Conservation (phyloP, 37 sponge, comb jelly and placozoan species). For the Aplysina aerophoba region DNA sequence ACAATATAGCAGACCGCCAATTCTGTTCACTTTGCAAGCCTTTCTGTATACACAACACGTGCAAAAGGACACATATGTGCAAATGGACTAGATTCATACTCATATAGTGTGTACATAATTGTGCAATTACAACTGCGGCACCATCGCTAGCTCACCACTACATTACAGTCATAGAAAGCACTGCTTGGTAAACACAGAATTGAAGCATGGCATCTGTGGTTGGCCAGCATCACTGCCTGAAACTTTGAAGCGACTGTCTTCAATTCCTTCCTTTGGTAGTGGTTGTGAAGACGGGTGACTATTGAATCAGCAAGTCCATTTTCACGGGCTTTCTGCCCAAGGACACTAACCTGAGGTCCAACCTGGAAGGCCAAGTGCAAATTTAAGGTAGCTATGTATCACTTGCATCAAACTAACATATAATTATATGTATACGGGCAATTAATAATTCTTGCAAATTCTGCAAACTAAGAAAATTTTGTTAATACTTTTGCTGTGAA, state of each 20-base stretch:
- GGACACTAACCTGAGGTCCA: conserved; percentile 68
- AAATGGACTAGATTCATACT: too few relatives aligned
- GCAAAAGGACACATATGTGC: too few relatives aligned
- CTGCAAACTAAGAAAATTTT: background rate
- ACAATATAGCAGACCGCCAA: too few relatives aligned
- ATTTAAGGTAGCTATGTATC: background rate
- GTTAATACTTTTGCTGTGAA: too few relatives aligned
- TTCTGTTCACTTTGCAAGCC: too few relatives aligned
- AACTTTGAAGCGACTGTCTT: background rate
- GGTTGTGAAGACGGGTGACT: conserved; percentile 46
- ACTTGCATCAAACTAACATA: background rate
- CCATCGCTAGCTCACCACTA: background rate
- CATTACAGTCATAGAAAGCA: conserved; percentile 53
- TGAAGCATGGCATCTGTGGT: conserved; percentile 63
- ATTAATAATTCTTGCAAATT: background rate
- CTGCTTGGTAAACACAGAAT: conserved; percentile 45
- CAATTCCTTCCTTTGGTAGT: conserved; percentile 8
- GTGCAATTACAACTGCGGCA: background rate
- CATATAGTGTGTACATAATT: too few relatives aligned
- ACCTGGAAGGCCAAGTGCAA: conserved; percentile 37
- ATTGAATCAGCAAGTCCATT: conserved; percentile 64
- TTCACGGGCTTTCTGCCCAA: conserved; percentile 50
- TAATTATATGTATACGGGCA: background rate
- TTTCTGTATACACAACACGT: too few relatives aligned
- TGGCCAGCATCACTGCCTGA: conserved; percentile 37